Conservation (phyloP, 2,888 invertebrate species). For the Alviniconcha strummeri region DNA sequence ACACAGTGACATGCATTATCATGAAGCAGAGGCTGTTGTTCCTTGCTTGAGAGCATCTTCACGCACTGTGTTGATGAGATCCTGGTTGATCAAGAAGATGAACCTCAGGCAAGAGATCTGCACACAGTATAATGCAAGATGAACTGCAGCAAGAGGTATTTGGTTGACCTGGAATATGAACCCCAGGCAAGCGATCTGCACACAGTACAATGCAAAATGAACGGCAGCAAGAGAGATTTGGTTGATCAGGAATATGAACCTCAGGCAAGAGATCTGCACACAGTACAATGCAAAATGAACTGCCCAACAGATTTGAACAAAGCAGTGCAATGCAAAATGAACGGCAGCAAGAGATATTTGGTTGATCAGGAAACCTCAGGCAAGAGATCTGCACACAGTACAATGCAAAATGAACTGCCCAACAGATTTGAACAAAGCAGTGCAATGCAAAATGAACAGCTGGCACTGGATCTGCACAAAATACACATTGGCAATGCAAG, state of each 20-base stretch:
- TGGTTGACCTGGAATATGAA: no score
- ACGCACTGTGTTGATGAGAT: constrained; percentile 90
- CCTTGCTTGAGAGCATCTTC: constrained; percentile 81
- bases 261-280: constrained; percentile 87
- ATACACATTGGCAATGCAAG: no score
- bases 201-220: no score
- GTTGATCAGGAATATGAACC: constrained; percentile 94
- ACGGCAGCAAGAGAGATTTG: constrained; percentile 72
- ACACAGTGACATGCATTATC: constrained; percentile 16
- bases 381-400: constrained; percentile 83
- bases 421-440: no score
- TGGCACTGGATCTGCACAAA: no score
- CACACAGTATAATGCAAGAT: constrained; percentile 41
- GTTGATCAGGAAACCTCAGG: constrained; percentile 92
- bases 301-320: no score
- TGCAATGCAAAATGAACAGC: no score
- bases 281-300: no score
- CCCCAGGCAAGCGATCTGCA: no score
- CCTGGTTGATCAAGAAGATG: constrained; percentile 94
- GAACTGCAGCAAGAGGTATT: no score
- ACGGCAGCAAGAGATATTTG: constrained; percentile 72
- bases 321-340: no score
- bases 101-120: constrained; percentile 93
- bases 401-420: no score
- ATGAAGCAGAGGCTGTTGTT: constrained; percentile 22